These are phyloP conservation scores for Apostichopus leukothele DNA, from an alignment of 53 echinoderm and acorn worm species.

Conservation along the genomic window DNA sequence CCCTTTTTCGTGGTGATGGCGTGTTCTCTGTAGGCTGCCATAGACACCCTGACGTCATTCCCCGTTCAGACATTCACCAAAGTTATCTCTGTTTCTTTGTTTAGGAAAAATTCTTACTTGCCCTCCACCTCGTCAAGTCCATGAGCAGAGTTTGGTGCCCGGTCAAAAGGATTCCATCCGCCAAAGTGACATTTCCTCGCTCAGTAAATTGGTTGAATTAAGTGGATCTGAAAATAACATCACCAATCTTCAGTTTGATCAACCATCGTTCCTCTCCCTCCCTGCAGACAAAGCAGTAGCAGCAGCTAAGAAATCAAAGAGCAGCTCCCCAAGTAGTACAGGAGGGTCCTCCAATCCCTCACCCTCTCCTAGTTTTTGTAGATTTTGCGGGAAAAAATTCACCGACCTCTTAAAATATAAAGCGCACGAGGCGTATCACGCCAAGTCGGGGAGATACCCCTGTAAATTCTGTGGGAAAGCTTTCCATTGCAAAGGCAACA, in stretches of 20 bases:
- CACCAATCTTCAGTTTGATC: background rate
- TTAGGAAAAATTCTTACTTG: background rate
- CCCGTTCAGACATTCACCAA: background rate
- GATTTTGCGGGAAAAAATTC: slow-evolving; percentile 29
- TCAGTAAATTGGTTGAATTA: background rate
- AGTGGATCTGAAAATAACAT: background rate
- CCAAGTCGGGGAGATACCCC: slow-evolving; percentile 27
- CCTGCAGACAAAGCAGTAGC: background rate
- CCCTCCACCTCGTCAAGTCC: background rate
- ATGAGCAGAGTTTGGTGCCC: background rate
- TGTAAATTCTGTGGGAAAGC: slow-evolving; percentile 37
- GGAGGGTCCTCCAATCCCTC: background rate
- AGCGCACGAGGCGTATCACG: slow-evolving; percentile 29
- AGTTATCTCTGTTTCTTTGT: slow-evolving; percentile 6
- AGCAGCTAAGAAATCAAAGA: background rate
- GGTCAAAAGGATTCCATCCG: slow-evolving; percentile 5
- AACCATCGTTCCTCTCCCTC: background rate
- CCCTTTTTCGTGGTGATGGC: too few relatives aligned
- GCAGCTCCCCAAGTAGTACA: background rate
- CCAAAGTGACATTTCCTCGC: background rate
- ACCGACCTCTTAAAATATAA: slow-evolving; percentile 15
- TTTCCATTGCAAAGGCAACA: slow-evolving; percentile 24
- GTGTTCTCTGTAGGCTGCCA: too few relatives aligned
- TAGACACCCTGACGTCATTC: background rate
- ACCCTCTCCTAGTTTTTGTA: background rate